A percentile compares a stretch with the other conserved stretches of the same genome.
Conservation (phyloP, 2,113 vertebrate genomes). For the Spheniscus mendiculus region DNA sequence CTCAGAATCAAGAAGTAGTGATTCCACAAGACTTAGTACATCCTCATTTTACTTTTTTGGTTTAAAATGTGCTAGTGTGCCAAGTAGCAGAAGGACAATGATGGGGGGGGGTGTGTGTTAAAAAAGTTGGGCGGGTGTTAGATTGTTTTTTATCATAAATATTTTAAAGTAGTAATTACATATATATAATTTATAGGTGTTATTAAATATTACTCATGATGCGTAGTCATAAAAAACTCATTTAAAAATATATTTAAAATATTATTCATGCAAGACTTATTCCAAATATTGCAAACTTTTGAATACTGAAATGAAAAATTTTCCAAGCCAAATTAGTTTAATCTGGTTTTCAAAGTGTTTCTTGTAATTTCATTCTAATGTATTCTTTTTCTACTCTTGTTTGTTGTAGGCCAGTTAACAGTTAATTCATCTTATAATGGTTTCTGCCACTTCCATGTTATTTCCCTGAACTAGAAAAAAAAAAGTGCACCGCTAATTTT, state of each 20-base stretch:
- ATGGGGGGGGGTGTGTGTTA: rapidly evolving
- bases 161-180: not conserved
- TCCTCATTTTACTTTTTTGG: not conserved
- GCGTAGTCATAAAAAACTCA: rapidly evolving
- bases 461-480: not conserved
- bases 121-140: no score
- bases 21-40: not conserved
- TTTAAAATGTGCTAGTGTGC: not conserved
- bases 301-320: not conserved
- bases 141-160: not conserved
- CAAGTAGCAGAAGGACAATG: not conserved
- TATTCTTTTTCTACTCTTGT: not conserved
- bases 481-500: not conserved
- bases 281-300: not conserved
- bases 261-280: not conserved
- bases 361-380: not conserved
- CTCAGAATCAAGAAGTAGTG: not conserved
- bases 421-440: not conserved
- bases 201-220: not conserved
- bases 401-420: not conserved
- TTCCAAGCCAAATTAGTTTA: not conserved
- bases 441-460: not conserved
- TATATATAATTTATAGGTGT: not conserved
- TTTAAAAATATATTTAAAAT: not conserved
- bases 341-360: not conserved